Base-by-base conservation (phyloP, 2,797 vertebrate species). In the Percopsis omiscomaycus region DNA sequence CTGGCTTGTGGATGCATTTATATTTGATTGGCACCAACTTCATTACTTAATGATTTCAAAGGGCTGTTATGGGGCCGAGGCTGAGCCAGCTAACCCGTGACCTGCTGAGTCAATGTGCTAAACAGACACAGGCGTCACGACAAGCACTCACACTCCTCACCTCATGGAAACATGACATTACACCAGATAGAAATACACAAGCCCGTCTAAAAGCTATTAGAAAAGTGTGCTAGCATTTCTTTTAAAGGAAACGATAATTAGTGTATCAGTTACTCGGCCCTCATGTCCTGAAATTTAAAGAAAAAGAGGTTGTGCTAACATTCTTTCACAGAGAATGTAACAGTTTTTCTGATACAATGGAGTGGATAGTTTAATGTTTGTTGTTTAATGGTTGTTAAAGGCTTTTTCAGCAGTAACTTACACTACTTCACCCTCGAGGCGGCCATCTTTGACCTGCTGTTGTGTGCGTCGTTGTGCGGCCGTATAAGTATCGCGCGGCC, bases 1-100 rank as follows among this genome's bases (percentile, higher is more conserved):
- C 81, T 82, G 86, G 83, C 86, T 86, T 86, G 79, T 85, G 84
- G 80, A 85, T 77, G 58, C 79, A 84, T 86, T 91, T 90, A 80
- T 86, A 81, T 89, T 89, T 90, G 88, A 93, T 87, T 90, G 81
- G 86, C 82, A 90, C 80, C 67, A 78, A 79, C 83, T 87, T 91
- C 85, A 89, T 91, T 87, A 89, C 81, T 87, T 89, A 87, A 91
- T 90, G 85, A 92, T 92, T 89, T 89, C 78, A 90, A 88, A 91
- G 87, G 81, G 81, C 85, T 89, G 85, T 87, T 84, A 84, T 81
- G 79, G 79, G 83, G 80, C 77, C 79, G 84, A 81, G 81, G 46
- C 64, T 3, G 73, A 90, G 88, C 89, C 85, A 89, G 64, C 44
- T 79, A 88, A 87, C 77, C 82, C 74, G 16, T 79, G 84, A 86